Evolutionary conservation across 1,140 invertebrate genomes (phyloP), one percentile per base, ranked within the genome.

Genomic region (Drosophila rufa): DNA sequence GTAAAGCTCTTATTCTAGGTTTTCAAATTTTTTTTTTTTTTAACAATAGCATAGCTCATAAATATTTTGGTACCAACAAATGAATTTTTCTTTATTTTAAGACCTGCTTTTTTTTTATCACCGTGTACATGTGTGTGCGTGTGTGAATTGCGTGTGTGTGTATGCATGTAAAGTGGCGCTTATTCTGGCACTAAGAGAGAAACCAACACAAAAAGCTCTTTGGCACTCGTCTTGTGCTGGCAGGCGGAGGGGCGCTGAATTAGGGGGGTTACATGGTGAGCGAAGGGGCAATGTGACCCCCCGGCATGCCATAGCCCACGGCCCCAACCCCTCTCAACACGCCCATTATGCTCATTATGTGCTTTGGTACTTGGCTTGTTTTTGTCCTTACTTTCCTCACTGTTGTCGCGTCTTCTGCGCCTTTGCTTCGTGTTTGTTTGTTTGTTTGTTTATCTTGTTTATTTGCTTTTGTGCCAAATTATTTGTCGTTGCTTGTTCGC

Each of bases 321-420:
- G 27, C 76, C 17, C 61, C 33, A 33, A 36, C 25, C 48, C 57
- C 60, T 33, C 56, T 40, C 55, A 62, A 69, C 71, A 64, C 59
- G 79, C 70, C 79, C 79, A 81, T 81, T 81, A 81, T 81, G 79
- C 79, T 81, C 79, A 81, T 81, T 81, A 81, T 81, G 79, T 81
- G 65, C 79, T 73, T 81, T 62, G 71, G 59, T 75, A 67, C 79
- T 81, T 69, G 79, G 71, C 79, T 80, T 56, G 64, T 81, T 81
- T 80, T 81, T 76, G 74, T 76, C 60, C 60, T 75, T 60, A 47
- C 42, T 48, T 69, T 64, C 42, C n/a, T 43, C 57, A 5, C 36
- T 46, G 51, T 66, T 56, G 38, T 65, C 66, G 55, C 55, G 48
- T 76, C 59, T 40, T 68, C 56, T 25, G 36, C 58, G 43, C 48